phyloP scores from a whole-genome alignment of 2,797 vertebrate species.

The Acanthurus tractus region DNA sequence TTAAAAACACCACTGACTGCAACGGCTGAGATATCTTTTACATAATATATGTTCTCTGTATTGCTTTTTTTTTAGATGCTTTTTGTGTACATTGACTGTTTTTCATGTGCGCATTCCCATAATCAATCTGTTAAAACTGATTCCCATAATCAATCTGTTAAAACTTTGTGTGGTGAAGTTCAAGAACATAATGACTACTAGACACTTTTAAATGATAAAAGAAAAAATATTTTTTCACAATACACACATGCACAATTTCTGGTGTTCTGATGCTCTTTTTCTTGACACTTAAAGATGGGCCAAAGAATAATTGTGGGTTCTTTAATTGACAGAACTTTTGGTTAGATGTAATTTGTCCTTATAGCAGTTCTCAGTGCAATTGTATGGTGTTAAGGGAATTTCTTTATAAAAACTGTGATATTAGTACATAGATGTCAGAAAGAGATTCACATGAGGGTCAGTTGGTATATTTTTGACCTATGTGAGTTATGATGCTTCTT shows the following conservation, averaged over 20 bases:
- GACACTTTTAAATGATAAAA: neutral
- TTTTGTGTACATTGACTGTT: neutral
- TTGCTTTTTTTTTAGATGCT: neutral
- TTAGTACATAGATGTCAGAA: neutral
- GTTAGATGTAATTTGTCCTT: neutral
- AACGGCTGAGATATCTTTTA: neutral
- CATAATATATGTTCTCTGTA: neutral
- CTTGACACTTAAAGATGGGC: neutral
- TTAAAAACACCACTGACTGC: constrained; percentile 3
- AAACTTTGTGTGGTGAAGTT: constrained; percentile 1
- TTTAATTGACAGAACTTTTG: neutral
- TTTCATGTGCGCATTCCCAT: neutral
- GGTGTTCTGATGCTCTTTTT: neutral
- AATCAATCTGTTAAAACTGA: neutral
- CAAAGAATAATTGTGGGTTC: neutral
- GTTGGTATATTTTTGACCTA: too few relatives aligned
- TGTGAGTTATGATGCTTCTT: too few relatives aligned
- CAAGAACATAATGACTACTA: neutral
- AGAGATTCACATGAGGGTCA: neutral
- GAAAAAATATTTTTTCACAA: neutral
- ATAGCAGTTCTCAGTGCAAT: neutral
- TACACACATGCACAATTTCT: neutral
- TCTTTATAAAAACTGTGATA: neutral
- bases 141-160: neutral
- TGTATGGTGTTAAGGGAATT: neutral